These are phyloP conservation scores for Sminthurides bifidus DNA, from an alignment of 1,140 invertebrate species.

Conservation along the genomic window DNA sequence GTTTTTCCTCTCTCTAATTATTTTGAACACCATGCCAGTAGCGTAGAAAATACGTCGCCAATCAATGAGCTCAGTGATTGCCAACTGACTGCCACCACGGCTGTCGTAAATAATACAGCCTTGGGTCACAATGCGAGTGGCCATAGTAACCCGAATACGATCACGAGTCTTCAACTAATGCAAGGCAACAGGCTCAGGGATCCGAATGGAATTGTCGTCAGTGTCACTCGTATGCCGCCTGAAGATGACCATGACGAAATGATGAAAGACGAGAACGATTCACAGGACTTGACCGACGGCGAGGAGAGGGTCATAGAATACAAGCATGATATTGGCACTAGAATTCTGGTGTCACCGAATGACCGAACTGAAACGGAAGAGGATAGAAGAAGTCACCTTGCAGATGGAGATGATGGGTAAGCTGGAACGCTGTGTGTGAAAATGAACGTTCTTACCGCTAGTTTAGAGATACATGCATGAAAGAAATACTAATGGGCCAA, in stretches of 20 bases:
- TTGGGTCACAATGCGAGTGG: not conserved
- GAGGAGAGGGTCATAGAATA: not conserved
- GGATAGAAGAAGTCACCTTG: constrained; percentile 5
- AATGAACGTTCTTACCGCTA: not conserved
- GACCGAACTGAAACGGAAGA: constrained; percentile 14
- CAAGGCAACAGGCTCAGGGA: not conserved
- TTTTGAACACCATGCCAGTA: not conserved
- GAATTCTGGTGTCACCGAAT: constrained; percentile 12
- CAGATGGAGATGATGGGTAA: constrained; percentile 13
- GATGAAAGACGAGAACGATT: not conserved
- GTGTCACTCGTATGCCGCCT: not conserved
- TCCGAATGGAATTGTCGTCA: not conserved
- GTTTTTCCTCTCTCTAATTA: not conserved
- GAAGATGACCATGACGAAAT: not conserved
- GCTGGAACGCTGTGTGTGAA: not conserved
- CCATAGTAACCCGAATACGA: not conserved
- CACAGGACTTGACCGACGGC: not conserved
- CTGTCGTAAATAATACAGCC: not conserved
- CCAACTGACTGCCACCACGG: not conserved
- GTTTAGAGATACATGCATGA: not conserved
- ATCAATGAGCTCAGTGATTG: not conserved
- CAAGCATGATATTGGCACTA: not conserved
- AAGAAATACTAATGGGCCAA: not conserved
- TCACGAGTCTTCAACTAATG: not conserved
- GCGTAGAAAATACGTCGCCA: not conserved